Evolutionary conservation across 37 sponge, comb jelly and placozoan species (phyloP).

Genomic region (Geodia barretti): DNA sequence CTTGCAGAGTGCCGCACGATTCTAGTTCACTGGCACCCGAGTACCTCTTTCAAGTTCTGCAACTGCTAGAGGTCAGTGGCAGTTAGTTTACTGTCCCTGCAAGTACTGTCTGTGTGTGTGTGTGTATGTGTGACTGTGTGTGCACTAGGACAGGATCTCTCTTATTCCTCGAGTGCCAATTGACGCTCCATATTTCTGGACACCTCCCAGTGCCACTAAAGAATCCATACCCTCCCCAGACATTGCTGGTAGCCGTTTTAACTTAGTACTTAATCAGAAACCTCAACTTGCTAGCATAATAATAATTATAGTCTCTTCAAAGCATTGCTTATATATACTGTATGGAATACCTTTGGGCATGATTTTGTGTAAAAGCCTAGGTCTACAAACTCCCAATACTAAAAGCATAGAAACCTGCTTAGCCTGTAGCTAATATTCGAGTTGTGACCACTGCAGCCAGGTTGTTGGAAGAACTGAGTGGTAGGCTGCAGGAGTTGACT

Average conservation of each 20-base stretch:
- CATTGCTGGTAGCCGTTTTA: constrained; percentile 23
- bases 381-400: too few relatives aligned
- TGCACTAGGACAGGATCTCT: constrained; percentile 44
- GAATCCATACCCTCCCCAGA: background rate
- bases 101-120: background rate
- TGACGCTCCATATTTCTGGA: constrained; percentile 58
- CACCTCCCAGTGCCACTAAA: constrained; percentile 8
- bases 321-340: too few relatives aligned
- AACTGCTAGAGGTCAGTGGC: constrained; percentile 33
- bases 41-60: constrained; percentile 32
- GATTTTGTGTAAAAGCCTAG: too few relatives aligned
- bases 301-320: too few relatives aligned
- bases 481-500: background rate
- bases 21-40: background rate
- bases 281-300: background rate
- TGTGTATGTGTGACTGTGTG: background rate
- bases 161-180: constrained; percentile 28
- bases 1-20: constrained; percentile 22
- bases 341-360: too few relatives aligned
- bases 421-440: too few relatives aligned
- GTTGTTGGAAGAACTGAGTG: background rate
- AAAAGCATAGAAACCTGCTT: too few relatives aligned
- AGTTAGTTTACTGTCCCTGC: background rate
- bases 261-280: too few relatives aligned
- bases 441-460: too few relatives aligned